Percentiles rank a stretch among this genome's conserved stretches.
Evolutionary conservation across 2,888 invertebrate species (phyloP).

Genomic region (Xiphydria camelus): DNA sequence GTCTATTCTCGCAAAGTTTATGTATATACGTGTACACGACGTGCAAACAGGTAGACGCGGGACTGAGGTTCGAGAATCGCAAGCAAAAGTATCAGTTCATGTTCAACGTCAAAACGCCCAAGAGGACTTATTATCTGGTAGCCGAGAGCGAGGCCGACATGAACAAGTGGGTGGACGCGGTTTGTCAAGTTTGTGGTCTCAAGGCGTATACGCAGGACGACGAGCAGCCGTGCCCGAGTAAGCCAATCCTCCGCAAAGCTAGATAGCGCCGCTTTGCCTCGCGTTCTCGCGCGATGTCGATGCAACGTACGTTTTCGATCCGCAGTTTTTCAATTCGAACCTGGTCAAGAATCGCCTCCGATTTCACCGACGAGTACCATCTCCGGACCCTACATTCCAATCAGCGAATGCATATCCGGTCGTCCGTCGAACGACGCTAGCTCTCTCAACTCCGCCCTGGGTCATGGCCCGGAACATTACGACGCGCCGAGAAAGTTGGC

Average conservation of each 20-base stretch:
- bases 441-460: conserved; percentile 44
- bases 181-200: conserved; percentile 89
- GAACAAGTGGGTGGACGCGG: conserved; percentile 93
- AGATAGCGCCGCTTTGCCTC: no score
- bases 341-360: conserved; percentile 65
- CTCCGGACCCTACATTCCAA: conserved; percentile 87
- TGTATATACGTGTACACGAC: no score
- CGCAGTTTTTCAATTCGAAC: conserved; percentile 51
- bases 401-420: conserved; percentile 90
- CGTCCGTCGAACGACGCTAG: conserved; percentile 60
- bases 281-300: no score
- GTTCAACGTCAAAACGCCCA: conserved; percentile 87
- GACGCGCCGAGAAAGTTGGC: conserved; percentile 47
- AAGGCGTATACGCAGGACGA: conserved; percentile 71
- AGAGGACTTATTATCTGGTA: conserved; percentile 88
- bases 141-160: conserved; percentile 91
- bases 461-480: conserved; percentile 48
- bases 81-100: conserved; percentile 82
- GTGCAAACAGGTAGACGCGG: conserved; percentile 83
- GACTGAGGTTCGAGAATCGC: conserved; percentile 79
- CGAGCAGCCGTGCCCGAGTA: conserved; percentile 55
- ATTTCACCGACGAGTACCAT: conserved; percentile 65
- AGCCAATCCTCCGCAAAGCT: no score
- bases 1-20: no score
- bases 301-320: no score